Evolutionary conservation across 1,140 invertebrate genomes (phyloP).

Genomic region (Anastatus disparis): DNA sequence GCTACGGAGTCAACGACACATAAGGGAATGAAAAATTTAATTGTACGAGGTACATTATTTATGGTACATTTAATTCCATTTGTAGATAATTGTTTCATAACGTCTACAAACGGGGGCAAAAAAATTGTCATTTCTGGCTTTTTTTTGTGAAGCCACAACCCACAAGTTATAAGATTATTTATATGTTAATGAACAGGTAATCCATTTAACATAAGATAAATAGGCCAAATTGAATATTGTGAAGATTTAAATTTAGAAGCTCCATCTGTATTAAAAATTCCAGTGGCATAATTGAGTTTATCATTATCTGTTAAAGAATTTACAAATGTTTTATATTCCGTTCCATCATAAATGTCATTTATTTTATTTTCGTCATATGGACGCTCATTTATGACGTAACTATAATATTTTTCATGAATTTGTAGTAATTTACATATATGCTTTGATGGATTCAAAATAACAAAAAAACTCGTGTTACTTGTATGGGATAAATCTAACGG

Average conservation of each 20-base stretch:
- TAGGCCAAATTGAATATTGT: constrained; percentile 14
- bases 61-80: constrained; percentile 1
- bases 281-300: background rate
- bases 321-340: background rate
- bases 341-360: constrained; percentile 18
- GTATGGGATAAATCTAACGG: background rate
- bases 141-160: constrained; percentile 10
- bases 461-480: constrained; percentile 15
- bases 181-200: constrained; percentile 6
- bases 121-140: constrained; percentile 19
- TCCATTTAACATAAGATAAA: constrained; percentile 12
- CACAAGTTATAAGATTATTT: background rate
- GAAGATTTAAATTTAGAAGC: too few relatives aligned
- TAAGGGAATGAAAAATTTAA: background rate
- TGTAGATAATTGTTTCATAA: background rate
- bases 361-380: background rate
- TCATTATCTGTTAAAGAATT: background rate
- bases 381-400: background rate
- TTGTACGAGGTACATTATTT: background rate
- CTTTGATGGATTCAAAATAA: constrained; percentile 1
- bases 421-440: background rate
- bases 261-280: constrained; percentile 17
- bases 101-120: background rate
- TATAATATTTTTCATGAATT: background rate
- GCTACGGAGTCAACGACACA: constrained; percentile 3